Evolutionary conservation across 1,140 invertebrate genomes (phyloP), one percentile per base, ranked within the genome.

Genomic region (Aphelinus atriplicis): DNA sequence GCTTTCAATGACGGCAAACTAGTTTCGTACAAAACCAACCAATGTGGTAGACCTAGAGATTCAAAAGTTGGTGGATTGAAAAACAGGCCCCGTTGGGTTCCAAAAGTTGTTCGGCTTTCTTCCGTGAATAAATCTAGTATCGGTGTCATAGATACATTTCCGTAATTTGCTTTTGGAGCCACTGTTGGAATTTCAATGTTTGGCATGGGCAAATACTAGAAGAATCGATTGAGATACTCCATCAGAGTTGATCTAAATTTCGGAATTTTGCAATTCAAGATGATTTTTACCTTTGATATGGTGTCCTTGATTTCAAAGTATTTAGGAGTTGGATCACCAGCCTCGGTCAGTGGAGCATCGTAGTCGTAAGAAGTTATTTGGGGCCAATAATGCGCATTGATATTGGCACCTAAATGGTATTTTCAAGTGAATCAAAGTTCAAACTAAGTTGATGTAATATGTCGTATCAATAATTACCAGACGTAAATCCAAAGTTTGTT

Each of bases 341-440:
- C 93, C 88, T 97, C 95, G 63, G 90, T 92, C 58, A 97, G 85
- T 0, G 95, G 95, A 5, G 95, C 93, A 86, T 96, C 94, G 80
- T 95, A 97, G 85, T 97, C 95, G 82, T 96, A 97, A 60, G 94
- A 95, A 4, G 95, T 96, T 42, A 93, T 89, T 79, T 93, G 91
- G 1, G 94, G 91, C 53, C 87, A 85, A 78, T 90, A 93, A 55
- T 78, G 73, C 46, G 79, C 71, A 43, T 77, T 87, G 76, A 89
- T 87, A 78, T 91, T 91, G 45, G 91, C 90, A 74, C 93, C 93
- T 82, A 90, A 86, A 3, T 84, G 71, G 60, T 62, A 67, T 45
- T 65, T 69, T 43, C n/a, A 62, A 26, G 7, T n/a, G 2, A 48
- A 64, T 4, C 47, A 64, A 4, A 7, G 10, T 62, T 6, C 10